phyloP scores from a whole-genome alignment of 1,140 invertebrate genomes.

The Sarcophaga peregrina region DNA sequence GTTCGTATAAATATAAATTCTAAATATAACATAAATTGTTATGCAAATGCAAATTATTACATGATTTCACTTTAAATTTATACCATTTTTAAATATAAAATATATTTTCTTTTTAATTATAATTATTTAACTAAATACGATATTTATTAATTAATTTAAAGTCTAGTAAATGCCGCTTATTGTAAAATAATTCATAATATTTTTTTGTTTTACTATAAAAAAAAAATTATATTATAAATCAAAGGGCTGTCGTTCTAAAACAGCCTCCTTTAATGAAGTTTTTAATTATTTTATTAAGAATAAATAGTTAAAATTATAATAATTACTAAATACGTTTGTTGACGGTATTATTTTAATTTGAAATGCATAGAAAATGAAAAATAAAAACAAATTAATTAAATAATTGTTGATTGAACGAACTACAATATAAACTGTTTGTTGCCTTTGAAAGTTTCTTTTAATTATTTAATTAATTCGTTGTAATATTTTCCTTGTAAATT shows the following conservation, averaged over 20 bases:
- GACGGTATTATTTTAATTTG: not conserved
- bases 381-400: slow-evolving; percentile 66
- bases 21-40: slow-evolving; percentile 35
- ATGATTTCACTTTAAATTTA: slow-evolving; percentile 32
- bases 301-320: slow-evolving; percentile 12
- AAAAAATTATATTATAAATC: not conserved
- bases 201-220: not conserved
- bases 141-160: slow-evolving; percentile 51
- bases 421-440: slow-evolving; percentile 45
- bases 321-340: not conserved
- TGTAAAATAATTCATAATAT: slow-evolving; percentile 53
- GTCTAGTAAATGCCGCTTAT: slow-evolving; percentile 66
- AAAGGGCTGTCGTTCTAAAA: not conserved
- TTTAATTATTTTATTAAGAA: not conserved
- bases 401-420: slow-evolving; percentile 49
- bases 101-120: not conserved
- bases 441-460: slow-evolving; percentile 26
- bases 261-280: not conserved
- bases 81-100: slow-evolving; percentile 12
- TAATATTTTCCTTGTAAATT: slow-evolving; percentile 18
- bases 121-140: not conserved
- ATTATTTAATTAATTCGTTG: slow-evolving; percentile 66
- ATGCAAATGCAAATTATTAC: slow-evolving; percentile 23
- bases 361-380: not conserved
- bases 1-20: slow-evolving; percentile 14